Evolutionary conservation across 2,888 invertebrate species (phyloP).

Genomic region (Psylliodes chrysocephalus): DNA sequence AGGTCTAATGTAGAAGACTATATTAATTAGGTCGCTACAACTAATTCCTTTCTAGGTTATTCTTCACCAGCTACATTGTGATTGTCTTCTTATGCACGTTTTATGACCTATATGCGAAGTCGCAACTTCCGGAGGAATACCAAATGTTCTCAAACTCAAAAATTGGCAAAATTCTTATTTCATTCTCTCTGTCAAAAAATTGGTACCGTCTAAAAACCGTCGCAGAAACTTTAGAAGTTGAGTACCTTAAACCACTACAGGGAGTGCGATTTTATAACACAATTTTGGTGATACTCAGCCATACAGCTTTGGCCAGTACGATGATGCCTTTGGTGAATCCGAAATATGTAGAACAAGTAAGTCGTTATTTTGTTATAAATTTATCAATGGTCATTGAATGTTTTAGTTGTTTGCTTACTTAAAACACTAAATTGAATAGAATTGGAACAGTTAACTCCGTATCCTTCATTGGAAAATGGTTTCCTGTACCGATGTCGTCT

Average conservation of each 20-base stretch:
- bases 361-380: no score
- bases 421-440: no score
- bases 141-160: conserved; percentile 4
- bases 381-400: no score
- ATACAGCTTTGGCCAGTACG: conserved; percentile 42
- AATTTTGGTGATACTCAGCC: conserved; percentile 46
- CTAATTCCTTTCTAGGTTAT: conserved; percentile 33
- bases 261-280: conserved; percentile 45
- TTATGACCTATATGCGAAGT: conserved; percentile 26
- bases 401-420: no score
- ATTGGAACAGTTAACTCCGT: no score
- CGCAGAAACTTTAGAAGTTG: conserved; percentile 35
- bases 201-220: conserved; percentile 44
- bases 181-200: conserved; percentile 45
- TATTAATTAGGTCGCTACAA: no score
- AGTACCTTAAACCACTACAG: conserved; percentile 45
- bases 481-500: no score
- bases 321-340: conserved; percentile 46
- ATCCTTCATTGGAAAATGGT: no score
- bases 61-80: conserved; percentile 31
- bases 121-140: conserved; percentile 15
- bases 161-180: conserved; percentile 1
- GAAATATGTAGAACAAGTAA: conserved; percentile 46
- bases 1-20: no score
- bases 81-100: conserved; percentile 35